Evolutionary conservation across 2,888 invertebrate genomes (phyloP).

Genomic region (Lasioglossum malachurum): DNA sequence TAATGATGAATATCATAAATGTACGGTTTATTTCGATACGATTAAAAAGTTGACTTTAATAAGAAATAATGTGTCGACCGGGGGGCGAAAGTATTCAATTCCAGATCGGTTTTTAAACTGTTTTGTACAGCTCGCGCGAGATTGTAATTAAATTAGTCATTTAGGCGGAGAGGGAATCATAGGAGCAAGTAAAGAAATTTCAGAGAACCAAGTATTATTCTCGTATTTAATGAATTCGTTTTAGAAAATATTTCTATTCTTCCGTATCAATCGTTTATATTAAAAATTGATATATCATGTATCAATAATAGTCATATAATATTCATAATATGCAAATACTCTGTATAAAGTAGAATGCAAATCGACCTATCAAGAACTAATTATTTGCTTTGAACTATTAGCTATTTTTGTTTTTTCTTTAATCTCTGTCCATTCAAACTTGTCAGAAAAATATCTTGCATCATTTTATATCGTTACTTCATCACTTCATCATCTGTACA

Average conservation of each 20-base stretch:
- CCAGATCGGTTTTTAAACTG: background rate
- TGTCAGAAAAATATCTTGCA: conserved; percentile 32
- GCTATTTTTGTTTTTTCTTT: background rate
- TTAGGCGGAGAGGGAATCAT: background rate
- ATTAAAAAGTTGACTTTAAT: conserved; percentile 14
- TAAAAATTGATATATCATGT: conserved; percentile 25
- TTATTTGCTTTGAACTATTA: conserved; percentile 7
- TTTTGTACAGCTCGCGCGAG: background rate
- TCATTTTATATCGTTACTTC: conserved; percentile 4
- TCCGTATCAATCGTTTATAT: background rate
- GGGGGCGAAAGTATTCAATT: background rate
- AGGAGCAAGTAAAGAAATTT: conserved; percentile 9
- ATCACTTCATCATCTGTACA: conserved; percentile 24
- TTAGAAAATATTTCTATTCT: conserved; percentile 36
- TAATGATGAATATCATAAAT: conserved; percentile 32
- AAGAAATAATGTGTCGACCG: background rate
- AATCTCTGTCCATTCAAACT: conserved; percentile 15
- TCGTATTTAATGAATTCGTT: conserved; percentile 10
- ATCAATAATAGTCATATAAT: conserved; percentile 10
- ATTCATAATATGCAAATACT: conserved; percentile 14
- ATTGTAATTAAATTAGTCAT: background rate
- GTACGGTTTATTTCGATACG: conserved; percentile 1
- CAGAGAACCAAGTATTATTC: background rate
- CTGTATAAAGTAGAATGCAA: conserved; percentile 13
- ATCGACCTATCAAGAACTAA: background rate